Conservation (phyloP, 2,113 vertebrate genomes). For the Hipposideros armiger region DNA sequence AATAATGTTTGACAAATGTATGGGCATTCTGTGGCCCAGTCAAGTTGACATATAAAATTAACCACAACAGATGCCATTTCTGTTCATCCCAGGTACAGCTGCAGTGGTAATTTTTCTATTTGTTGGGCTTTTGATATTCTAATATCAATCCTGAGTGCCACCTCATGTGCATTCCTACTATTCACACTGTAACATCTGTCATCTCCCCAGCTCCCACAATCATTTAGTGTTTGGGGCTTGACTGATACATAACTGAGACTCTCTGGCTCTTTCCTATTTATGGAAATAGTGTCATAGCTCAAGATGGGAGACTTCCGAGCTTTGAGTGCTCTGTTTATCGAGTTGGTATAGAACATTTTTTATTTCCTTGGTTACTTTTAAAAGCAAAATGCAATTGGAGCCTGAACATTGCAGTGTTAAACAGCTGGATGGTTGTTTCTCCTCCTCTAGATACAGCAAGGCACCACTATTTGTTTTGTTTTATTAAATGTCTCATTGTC, state of each 20-base stretch:
- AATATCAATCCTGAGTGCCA: not conserved
- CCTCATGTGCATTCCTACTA: not conserved
- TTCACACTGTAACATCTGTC: constrained; percentile 11
- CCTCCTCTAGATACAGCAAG: not conserved
- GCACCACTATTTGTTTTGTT: constrained; percentile 29
- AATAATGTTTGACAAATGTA: not conserved
- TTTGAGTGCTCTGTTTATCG: not conserved
- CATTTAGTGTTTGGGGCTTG: constrained; percentile 6
- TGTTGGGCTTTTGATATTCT: constrained; percentile 34
- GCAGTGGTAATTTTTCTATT: not conserved
- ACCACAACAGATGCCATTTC: not conserved
- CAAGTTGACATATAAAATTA: not conserved
- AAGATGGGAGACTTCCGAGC: not conserved
- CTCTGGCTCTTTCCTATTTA: not conserved
- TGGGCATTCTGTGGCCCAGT: not conserved
- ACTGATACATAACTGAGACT: not conserved
- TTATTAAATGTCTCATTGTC: constrained; percentile 40
- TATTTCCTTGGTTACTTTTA: constrained; percentile 56
- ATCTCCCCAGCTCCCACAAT: not conserved
- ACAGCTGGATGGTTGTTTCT: constrained; percentile 22
- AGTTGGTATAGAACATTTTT: constrained; percentile 21
- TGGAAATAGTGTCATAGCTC: not conserved
- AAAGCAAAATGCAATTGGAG: constrained; percentile 49
- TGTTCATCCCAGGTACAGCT: not conserved
- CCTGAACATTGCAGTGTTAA: constrained; percentile 16